phyloP scores from a whole-genome alignment of 2,797 vertebrate genomes.

The Buceros bicornis region DNA sequence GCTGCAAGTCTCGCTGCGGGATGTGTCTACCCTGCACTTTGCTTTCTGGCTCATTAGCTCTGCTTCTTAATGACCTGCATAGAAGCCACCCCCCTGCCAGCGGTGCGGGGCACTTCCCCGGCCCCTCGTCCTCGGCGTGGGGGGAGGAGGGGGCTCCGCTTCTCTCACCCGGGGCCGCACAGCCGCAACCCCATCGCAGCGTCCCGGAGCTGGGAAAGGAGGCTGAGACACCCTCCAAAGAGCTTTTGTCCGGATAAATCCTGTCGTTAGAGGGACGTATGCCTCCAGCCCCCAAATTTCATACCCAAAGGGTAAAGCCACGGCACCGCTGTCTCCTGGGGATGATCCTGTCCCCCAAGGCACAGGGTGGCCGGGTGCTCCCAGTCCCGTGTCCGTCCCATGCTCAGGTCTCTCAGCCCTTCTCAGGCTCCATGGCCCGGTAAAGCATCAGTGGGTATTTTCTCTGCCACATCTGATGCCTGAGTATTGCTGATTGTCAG shows the following conservation, averaged over 20 bases:
- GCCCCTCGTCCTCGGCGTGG: rapidly evolving
- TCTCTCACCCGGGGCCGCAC: neutral
- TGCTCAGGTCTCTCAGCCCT: neutral
- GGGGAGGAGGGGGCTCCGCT: neutral
- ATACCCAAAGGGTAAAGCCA: neutral
- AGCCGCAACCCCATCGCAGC: neutral
- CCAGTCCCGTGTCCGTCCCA: neutral
- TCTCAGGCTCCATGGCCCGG: neutral
- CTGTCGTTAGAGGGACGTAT: rapidly evolving
- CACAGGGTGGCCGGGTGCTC: neutral
- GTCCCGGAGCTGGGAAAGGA: neutral
- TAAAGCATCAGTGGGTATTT: neutral
- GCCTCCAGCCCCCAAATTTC: rapidly evolving
- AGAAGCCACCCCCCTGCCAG: neutral
- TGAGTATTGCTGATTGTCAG: neutral
- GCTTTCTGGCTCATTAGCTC: slow-evolving; percentile 38
- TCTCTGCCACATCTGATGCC: neutral
- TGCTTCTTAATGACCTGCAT: neutral
- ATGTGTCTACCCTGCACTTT: neutral
- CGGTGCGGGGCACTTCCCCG: rapidly evolving
- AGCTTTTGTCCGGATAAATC: neutral
- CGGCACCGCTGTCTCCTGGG: neutral
- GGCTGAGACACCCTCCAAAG: neutral
- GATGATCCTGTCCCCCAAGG: neutral
- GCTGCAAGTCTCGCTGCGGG: neutral